phyloP scores from a whole-genome alignment of 1,140 invertebrate species.

The Scaptomyza pallida region DNA sequence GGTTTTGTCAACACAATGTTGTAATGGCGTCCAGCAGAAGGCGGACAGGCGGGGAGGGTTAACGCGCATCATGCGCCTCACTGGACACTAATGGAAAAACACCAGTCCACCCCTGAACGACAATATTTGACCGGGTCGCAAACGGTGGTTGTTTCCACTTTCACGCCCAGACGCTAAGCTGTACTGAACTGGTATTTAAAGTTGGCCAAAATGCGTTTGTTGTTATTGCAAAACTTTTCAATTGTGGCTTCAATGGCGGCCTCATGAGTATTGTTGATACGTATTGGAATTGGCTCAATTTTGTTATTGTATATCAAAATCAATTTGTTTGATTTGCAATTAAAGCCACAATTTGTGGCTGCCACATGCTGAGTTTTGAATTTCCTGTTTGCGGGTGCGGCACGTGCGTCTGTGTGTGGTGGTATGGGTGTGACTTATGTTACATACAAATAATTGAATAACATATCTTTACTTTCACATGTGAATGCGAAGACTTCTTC shows the following conservation, averaged over 20 bases:
- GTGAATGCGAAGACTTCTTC: conserved; percentile 15
- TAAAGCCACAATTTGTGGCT: conserved; percentile 45
- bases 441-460: conserved; percentile 39
- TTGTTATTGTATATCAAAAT: conserved; percentile 31
- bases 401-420: conserved; percentile 55
- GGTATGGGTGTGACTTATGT: conserved; percentile 53
- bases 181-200: conserved; percentile 57
- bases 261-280: not conserved
- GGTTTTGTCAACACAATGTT: conserved; percentile 63
- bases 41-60: conserved; percentile 26
- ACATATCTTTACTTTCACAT: conserved; percentile 14
- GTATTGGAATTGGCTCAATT: conserved; percentile 53
- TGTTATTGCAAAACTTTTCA: not conserved
- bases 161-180: conserved; percentile 33
- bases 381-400: conserved; percentile 66
- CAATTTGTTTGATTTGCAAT: conserved; percentile 67
- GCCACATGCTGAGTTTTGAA: conserved; percentile 70
- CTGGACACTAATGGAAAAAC: conserved; percentile 80
- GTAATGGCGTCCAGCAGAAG: conserved; percentile 56
- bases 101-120: conserved; percentile 18
- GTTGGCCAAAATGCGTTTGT: conserved; percentile 47
- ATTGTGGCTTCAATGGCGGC: conserved; percentile 22
- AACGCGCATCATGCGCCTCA: conserved; percentile 70
- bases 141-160: conserved; percentile 60
- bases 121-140: conserved; percentile 9